A percentile compares a stretch with the other conserved stretches of the same genome.
phyloP scores from a whole-genome alignment of 2,797 vertebrate species.

The Ciconia nigra region DNA sequence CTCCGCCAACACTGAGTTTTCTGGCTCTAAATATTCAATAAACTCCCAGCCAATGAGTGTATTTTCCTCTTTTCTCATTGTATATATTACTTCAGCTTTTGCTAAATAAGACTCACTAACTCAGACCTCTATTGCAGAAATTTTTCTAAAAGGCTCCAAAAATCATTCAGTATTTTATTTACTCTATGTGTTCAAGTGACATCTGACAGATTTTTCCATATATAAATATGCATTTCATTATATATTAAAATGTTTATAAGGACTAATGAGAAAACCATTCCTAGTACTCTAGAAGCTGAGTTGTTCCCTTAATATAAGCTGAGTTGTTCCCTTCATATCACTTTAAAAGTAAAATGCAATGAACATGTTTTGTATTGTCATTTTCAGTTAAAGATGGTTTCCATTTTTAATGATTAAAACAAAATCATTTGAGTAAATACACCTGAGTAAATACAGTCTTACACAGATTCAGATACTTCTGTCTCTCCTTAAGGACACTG shows the following conservation, averaged over 20 bases:
- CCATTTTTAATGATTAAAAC: background rate
- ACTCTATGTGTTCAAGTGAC: background rate
- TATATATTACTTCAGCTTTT: background rate
- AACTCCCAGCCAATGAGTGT: background rate
- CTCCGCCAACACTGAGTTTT: background rate
- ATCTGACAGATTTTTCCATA: background rate
- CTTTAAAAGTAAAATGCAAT: background rate
- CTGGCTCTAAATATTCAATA: background rate
- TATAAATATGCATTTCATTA: background rate
- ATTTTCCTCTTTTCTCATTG: conserved; percentile 16
- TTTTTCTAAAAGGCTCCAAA: background rate
- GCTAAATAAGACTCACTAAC: background rate
- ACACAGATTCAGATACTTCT: background rate
- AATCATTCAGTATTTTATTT: conserved; percentile 6
- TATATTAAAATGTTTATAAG: background rate
- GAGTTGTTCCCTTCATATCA: background rate
- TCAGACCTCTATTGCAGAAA: background rate
- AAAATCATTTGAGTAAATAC: background rate
- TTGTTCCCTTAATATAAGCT: background rate
- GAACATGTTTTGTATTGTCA: background rate
- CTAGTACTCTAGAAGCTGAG: background rate
- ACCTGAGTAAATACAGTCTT: background rate
- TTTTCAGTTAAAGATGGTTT: background rate
- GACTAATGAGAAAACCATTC: background rate
- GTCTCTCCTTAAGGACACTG: background rate